phyloP scores from a whole-genome alignment of 2,113 vertebrate genomes.

The Eulemur rufifrons region DNA sequence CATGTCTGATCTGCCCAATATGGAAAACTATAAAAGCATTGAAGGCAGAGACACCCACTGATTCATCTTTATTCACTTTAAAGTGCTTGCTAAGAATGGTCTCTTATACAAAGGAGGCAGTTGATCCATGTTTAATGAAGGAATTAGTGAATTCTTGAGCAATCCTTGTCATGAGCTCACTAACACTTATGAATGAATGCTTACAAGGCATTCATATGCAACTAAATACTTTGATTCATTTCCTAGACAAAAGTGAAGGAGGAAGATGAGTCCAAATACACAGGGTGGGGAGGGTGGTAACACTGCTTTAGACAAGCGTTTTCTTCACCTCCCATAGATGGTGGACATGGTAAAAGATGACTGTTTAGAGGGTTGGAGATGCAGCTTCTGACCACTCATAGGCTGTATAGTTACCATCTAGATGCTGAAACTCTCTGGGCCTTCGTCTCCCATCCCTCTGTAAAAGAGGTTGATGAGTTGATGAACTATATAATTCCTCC shows the following conservation, averaged over 20 bases:
- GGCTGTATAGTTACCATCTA: background rate
- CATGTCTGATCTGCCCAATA: slow-evolving; percentile 43
- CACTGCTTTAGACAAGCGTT: background rate
- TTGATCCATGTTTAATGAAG: slow-evolving; percentile 33
- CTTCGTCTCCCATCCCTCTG: background rate
- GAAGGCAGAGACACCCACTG: slow-evolving; percentile 26
- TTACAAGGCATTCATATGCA: background rate
- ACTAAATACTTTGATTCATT: slow-evolving; percentile 36
- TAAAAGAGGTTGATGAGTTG: background rate
- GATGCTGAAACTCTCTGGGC: background rate
- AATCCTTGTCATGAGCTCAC: background rate
- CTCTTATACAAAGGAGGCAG: background rate
- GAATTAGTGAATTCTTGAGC: background rate
- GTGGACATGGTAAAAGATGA: background rate
- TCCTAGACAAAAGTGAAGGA: background rate
- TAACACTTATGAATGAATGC: slow-evolving; percentile 13
- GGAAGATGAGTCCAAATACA: background rate
- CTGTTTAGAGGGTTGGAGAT: background rate
- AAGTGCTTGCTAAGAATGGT: slow-evolving; percentile 36
- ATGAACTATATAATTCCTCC: background rate
- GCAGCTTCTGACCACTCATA: background rate
- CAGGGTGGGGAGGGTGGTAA: background rate
- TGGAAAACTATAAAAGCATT: background rate
- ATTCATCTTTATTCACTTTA: slow-evolving; percentile 30
- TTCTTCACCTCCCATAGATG: background rate